Conservation (phyloP, 1,140 invertebrate species). For the Lethrus apterus region DNA sequence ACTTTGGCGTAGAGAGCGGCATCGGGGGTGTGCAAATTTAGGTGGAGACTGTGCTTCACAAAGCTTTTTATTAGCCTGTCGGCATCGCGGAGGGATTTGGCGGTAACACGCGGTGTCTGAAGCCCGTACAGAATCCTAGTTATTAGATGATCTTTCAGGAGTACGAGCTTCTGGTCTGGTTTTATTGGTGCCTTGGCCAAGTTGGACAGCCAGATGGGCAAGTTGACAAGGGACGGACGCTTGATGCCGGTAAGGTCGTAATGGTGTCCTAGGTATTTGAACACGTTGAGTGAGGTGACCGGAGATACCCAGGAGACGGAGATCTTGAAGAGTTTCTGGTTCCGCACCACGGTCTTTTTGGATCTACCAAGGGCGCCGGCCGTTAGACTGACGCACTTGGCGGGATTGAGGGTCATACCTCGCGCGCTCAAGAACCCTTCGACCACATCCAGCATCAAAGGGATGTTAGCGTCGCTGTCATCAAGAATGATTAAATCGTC, state of each 20-base stretch:
- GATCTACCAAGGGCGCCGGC: background rate
- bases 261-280: constrained; percentile 9
- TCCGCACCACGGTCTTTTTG: background rate
- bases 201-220: constrained; percentile 7
- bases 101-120: background rate
- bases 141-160: constrained; percentile 1
- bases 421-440: background rate
- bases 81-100: background rate
- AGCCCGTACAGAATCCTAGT: background rate
- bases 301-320: background rate
- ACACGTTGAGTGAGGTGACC: background rate
- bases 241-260: background rate
- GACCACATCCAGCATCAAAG: background rate
- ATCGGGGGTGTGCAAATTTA: background rate
- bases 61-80: constrained; percentile 14
- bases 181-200: constrained; percentile 1
- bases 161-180: constrained; percentile 15
- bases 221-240: constrained; percentile 5
- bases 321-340: background rate
- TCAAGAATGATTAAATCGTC: constrained; percentile 33
- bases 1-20: background rate
- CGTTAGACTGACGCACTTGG: background rate
- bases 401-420: constrained; percentile 15
- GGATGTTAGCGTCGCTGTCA: background rate
- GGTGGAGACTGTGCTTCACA: background rate